Evolutionary conservation across 2,797 vertebrate genomes (phyloP).

Genomic region (Lithobates sylvaticus): DNA sequence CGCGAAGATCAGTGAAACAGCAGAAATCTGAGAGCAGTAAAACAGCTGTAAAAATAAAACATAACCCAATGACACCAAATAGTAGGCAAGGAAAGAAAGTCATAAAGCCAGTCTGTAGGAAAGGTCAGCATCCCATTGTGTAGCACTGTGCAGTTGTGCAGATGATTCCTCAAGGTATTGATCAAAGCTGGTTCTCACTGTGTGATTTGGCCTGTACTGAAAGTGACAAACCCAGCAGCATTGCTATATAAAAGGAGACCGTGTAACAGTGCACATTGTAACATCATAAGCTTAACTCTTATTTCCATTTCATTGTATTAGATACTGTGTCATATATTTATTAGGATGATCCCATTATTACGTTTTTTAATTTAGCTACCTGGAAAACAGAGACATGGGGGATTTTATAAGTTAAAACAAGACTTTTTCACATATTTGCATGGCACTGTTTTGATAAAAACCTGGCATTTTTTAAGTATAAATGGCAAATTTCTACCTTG

Average conservation of each 20-base stretch:
- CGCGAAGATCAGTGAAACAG: background rate
- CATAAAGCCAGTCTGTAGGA: slow-evolving; percentile 37
- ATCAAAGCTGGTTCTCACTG: slow-evolving; percentile 13
- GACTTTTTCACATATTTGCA: no score
- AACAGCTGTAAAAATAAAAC: slow-evolving; percentile 47
- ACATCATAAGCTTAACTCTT: no score
- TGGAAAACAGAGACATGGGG: no score
- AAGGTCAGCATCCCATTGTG: slow-evolving; percentile 16
- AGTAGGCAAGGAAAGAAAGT: slow-evolving; percentile 42
- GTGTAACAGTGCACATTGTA: background rate
- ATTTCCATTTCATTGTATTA: no score
- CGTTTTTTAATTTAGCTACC: no score
- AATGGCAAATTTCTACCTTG: slow-evolving; percentile 78
- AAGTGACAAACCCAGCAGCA: background rate
- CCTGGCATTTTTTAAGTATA: no score
- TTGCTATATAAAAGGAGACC: background rate
- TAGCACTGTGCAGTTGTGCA: background rate
- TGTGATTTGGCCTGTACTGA: slow-evolving; percentile 1
- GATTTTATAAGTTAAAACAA: no score
- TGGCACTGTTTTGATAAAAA: no score
- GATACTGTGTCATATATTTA: no score
- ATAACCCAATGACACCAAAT: slow-evolving; percentile 23
- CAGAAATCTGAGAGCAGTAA: background rate
- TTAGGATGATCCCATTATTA: no score
- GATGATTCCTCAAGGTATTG: background rate